A percentile compares a stretch with the other conserved stretches of the same genome.
phyloP scores from a whole-genome alignment of 1,140 invertebrate genomes.

The Heliothis virescens region DNA sequence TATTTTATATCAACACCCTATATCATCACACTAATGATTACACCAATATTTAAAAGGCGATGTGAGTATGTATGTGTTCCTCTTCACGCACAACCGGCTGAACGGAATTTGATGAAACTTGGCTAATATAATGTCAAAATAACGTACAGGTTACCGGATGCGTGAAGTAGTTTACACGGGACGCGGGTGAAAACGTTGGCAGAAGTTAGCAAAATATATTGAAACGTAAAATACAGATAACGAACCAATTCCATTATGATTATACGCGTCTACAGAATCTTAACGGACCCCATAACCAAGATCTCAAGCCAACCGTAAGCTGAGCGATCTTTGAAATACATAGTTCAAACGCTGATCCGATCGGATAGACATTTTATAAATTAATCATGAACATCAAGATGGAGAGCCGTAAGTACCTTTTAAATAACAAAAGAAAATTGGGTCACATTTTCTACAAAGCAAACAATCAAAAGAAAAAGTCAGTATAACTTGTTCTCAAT shows the following conservation, averaged over 20 bases:
- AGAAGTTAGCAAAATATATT: too few relatives aligned
- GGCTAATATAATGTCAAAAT: too few relatives aligned
- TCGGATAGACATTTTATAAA: slow-evolving; percentile 21
- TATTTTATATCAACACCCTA: too few relatives aligned
- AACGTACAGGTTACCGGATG: too few relatives aligned
- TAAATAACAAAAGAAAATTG: slow-evolving; percentile 29
- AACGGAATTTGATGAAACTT: too few relatives aligned
- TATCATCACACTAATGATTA: too few relatives aligned
- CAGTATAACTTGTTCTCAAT: slow-evolving; percentile 27
- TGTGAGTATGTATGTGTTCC: too few relatives aligned
- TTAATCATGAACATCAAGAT: slow-evolving; percentile 28
- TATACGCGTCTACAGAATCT: background rate
- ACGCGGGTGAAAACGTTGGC: too few relatives aligned
- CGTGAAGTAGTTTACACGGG: too few relatives aligned
- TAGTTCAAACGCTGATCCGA: slow-evolving; percentile 11
- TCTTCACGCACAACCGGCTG: too few relatives aligned
- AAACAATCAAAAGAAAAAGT: slow-evolving; percentile 4
- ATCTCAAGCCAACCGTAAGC: background rate
- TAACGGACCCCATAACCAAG: background rate
- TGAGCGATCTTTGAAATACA: background rate
- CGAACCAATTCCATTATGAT: background rate
- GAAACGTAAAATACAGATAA: too few relatives aligned
- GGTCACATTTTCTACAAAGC: slow-evolving; percentile 23
- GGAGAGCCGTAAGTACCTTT: slow-evolving; percentile 9
- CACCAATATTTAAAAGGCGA: too few relatives aligned